Evolutionary conservation across 92 coral and sea anemone species (phyloP).

Genomic region (Bergia puertoricense): DNA sequence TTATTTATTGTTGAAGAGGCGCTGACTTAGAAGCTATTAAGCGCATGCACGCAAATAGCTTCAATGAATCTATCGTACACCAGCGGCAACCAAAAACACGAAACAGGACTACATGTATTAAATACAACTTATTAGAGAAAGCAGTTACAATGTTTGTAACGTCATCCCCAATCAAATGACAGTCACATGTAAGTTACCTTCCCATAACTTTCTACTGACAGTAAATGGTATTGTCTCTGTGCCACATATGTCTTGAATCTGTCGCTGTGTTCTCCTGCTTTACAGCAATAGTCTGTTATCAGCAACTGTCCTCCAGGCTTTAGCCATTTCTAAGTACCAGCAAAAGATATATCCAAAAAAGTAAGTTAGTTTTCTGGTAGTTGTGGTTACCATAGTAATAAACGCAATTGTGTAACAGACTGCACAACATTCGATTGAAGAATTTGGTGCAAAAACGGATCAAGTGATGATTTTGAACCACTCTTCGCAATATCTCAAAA

Average conservation of each 20-base stretch:
- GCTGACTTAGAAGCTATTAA: too few species aligned
- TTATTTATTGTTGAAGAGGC: too few species aligned
- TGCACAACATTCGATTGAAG: too few species aligned
- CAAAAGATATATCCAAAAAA: background rate
- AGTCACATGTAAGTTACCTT: conserved; percentile 57
- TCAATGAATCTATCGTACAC: too few species aligned
- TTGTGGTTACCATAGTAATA: too few species aligned
- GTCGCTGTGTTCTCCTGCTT: conserved; percentile 68
- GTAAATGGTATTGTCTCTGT: conserved; percentile 77
- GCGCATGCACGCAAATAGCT: too few species aligned
- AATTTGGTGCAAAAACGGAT: too few species aligned
- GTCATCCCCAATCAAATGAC: background rate
- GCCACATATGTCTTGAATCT: conserved; percentile 79
- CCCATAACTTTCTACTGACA: conserved; percentile 78
- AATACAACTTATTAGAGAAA: background rate
- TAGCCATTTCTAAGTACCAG: conserved; percentile 80
- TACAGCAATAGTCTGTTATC: conserved; percentile 88
- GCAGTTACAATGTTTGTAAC: background rate
- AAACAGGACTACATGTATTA: too few species aligned
- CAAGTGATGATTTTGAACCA: too few species aligned
- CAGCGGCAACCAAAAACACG: too few species aligned
- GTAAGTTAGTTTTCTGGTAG: background rate
- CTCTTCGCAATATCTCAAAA: too few species aligned
- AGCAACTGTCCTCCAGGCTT: conserved; percentile 97
- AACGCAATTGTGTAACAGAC: too few species aligned